Evolutionary conservation across 2,888 invertebrate species (phyloP).

Genomic region (Scelioninae gen. 2): DNA sequence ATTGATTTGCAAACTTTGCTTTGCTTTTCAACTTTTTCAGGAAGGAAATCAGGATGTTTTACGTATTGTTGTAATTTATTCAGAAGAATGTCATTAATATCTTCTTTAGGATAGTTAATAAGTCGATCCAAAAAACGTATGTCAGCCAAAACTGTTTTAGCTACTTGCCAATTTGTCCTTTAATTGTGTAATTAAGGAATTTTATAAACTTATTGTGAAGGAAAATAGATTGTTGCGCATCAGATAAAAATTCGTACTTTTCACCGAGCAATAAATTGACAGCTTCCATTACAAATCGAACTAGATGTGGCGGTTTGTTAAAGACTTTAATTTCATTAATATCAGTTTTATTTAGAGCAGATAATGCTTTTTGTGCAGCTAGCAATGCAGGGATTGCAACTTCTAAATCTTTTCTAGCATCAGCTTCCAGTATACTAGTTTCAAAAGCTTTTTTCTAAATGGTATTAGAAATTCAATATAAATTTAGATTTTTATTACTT

Average conservation of each 20-base stretch:
- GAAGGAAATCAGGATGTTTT: constrained; percentile 89
- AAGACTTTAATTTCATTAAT: constrained; percentile 93
- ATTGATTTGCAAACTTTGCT: constrained; percentile 93
- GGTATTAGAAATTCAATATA: constrained; percentile 1
- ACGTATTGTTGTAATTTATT: constrained; percentile 90
- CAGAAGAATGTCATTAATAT: constrained; percentile 85
- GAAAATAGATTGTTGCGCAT: no score
- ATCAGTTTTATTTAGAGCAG: constrained; percentile 91
- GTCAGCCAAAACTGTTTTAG: constrained; percentile 88
- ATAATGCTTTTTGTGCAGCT: constrained; percentile 88
- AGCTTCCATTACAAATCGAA: constrained; percentile 94
- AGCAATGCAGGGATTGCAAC: constrained; percentile 91
- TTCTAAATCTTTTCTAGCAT: constrained; percentile 89
- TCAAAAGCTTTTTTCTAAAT: constrained; percentile 86
- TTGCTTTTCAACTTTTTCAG: constrained; percentile 88
- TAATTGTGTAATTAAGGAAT: neutral
- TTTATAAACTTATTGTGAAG: neutral
- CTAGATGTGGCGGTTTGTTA: constrained; percentile 90
- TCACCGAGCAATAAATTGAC: constrained; percentile 88
- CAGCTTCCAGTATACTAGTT: constrained; percentile 89
- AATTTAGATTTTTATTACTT: no score
- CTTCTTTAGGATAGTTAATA: constrained; percentile 91
- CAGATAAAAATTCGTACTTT: constrained; percentile 79
- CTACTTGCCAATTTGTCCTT: constrained; percentile 91
- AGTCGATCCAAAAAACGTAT: constrained; percentile 88